phyloP scores from a whole-genome alignment of 1,140 invertebrate species.

The Drosophila littoralis region DNA sequence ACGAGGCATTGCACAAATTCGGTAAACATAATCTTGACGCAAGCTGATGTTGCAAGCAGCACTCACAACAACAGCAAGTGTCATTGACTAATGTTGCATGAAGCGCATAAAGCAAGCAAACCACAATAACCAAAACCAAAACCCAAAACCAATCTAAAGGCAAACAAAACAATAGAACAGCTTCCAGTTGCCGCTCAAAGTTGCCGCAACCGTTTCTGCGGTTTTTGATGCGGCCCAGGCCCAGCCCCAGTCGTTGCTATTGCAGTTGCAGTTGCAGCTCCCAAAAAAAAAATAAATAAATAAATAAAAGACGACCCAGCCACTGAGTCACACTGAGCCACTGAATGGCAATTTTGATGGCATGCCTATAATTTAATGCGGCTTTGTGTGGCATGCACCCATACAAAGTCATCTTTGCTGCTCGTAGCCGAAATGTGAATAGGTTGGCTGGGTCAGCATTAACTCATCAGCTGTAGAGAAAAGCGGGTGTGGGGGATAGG shows the following conservation, averaged over 20 bases:
- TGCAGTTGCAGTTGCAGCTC: conserved; percentile 16
- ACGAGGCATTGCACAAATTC: conserved; percentile 33
- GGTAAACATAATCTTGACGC: conserved; percentile 66
- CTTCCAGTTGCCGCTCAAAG: conserved; percentile 7
- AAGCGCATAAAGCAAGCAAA: conserved; percentile 70
- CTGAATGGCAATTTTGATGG: conserved; percentile 40
- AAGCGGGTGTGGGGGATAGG: neutral
- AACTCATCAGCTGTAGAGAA: conserved; percentile 1
- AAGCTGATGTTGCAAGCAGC: conserved; percentile 71
- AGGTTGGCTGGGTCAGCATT: conserved; percentile 64
- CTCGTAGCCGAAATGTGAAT: conserved; percentile 61
- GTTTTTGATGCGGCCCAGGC: conserved; percentile 33
- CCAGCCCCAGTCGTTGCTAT: conserved; percentile 21
- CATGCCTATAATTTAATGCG: conserved; percentile 57
- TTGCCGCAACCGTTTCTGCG: conserved; percentile 29
- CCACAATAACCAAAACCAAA: conserved; percentile 62
- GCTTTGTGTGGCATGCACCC: conserved; percentile 52
- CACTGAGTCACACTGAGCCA: neutral
- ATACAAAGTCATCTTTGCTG: conserved; percentile 51
- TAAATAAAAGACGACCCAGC: conserved; percentile 5
- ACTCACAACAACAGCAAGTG: conserved; percentile 42
- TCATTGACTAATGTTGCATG: conserved; percentile 78
- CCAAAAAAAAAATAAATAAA: neutral
- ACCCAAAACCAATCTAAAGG: conserved; percentile 47
- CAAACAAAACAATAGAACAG: conserved; percentile 68